Evolutionary conservation across 2,888 invertebrate genomes (phyloP), one percentile per base, ranked within the genome.

Genomic region (Ditylenchus weischeri): DNA sequence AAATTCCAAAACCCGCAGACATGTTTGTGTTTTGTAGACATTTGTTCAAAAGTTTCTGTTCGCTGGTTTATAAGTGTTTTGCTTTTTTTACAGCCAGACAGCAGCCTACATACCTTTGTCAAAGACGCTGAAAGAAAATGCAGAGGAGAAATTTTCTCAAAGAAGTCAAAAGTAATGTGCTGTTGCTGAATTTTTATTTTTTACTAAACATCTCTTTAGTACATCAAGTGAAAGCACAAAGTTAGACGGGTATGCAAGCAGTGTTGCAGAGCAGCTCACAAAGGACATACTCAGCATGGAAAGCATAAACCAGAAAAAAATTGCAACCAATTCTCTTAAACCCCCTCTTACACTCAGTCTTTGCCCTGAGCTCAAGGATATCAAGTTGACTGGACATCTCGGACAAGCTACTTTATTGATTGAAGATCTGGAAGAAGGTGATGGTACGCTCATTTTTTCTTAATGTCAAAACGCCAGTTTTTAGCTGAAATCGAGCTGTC

Each of bases 331-430:
- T 43, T 50, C 15, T n/a, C 21, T 62, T 49, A 15, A 35, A 36
- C 38, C 48, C 0, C 35, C n/a, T n/a, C 38, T 29, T 13, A 7
- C 18, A 57, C 29, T 57, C n/a, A 13, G 15, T 23, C 35, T 48
- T 10, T 68, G 68, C 36, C 68, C 68, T 38, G 50, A 66, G 23
- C 36, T 67, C n/a, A 59, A 65, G 2, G 36, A 59, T n/a, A 68
- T 58, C 49, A 29, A 15, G 35, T 36, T 70, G 23, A 36, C 18
- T n/a, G 72, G 72, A 0, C 69, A 71, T 48, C n/a, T 73, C 8
- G 74, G 71, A 10, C 80, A 81, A 66, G 79, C 79, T 5, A 71
- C 75, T 10, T 71, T 81, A 11, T 66, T 81, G 8, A 82, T 81
- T 21, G 79, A 82, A 62, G 76, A 82, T 63, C 70, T 81, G 18